Percentiles rank a stretch among this genome's conserved stretches.
Evolutionary conservation across 2,888 invertebrate genomes (phyloP).

Genomic region (Mythimna impura): DNA sequence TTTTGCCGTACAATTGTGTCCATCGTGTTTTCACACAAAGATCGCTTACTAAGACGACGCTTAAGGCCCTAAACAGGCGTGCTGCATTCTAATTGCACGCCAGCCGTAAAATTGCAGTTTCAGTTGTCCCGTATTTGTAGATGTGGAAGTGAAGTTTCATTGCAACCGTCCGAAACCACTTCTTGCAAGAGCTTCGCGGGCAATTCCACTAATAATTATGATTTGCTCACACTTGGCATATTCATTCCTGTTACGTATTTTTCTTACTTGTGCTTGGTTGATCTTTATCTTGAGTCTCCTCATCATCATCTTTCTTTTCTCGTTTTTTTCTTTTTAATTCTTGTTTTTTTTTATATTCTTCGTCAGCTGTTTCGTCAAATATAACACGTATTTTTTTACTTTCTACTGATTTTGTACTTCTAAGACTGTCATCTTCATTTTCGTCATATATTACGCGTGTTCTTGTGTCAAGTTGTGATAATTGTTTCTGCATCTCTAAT

Average conservation of each 20-base stretch:
- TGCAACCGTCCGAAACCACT: neutral
- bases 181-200: neutral
- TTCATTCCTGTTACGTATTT: neutral
- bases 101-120: neutral
- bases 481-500: neutral
- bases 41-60: neutral
- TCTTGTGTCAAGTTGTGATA: neutral
- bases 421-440: neutral
- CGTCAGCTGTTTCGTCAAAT: neutral
- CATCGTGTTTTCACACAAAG: neutral
- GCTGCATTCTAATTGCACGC: neutral
- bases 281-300: neutral
- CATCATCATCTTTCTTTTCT: neutral
- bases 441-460: neutral
- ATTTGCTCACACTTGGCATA: neutral
- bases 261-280: constrained; percentile 46
- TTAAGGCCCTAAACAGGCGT: neutral
- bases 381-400: neutral
- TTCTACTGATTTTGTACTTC: neutral
- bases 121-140: neutral
- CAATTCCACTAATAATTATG: neutral
- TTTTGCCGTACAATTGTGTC: neutral
- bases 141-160: neutral
- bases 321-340: neutral
- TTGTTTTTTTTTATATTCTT: neutral